Percentiles rank a stretch among this genome's conserved stretches.
Evolutionary conservation across 1,140 invertebrate genomes (phyloP).

Genomic region (Drosophila ercepeae): DNA sequence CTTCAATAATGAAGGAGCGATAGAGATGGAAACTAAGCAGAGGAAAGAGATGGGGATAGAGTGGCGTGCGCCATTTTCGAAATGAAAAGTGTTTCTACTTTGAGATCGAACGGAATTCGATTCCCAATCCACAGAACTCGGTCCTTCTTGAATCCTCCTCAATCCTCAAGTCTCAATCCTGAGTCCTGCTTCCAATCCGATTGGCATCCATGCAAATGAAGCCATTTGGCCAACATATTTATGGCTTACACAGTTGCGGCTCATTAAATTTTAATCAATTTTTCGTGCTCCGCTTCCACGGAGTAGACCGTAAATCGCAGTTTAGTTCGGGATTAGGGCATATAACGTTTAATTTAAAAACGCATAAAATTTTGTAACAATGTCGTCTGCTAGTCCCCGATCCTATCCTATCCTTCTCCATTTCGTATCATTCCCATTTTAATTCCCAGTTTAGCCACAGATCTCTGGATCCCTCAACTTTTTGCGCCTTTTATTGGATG

Average conservation of each 20-base stretch:
- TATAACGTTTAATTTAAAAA: constrained; percentile 83
- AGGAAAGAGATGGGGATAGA: neutral
- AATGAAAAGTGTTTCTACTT: constrained; percentile 67
- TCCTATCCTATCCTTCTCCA: neutral
- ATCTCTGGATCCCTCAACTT: constrained; percentile 43
- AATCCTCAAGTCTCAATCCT: neutral
- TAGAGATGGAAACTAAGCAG: neutral
- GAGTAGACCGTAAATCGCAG: constrained; percentile 69
- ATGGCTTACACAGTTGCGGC: constrained; percentile 69
- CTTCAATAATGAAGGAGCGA: neutral
- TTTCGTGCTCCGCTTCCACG: constrained; percentile 52
- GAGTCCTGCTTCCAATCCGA: constrained; percentile 19
- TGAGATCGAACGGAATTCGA: constrained; percentile 35
- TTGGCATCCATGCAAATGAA: constrained; percentile 67
- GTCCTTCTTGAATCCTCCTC: neutral
- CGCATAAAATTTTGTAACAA: constrained; percentile 81
- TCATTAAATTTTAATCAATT: constrained; percentile 81
- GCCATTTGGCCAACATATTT: constrained; percentile 70
- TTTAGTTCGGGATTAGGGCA: constrained; percentile 77
- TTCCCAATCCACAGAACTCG: neutral
- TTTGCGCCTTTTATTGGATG: constrained; percentile 66
- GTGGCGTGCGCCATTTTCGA: constrained; percentile 40
- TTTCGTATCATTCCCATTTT: constrained; percentile 5
- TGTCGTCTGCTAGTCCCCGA: constrained; percentile 45
- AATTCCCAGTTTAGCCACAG: constrained; percentile 11